phyloP scores from a whole-genome alignment of 2,888 invertebrate species.

The Tupiocoris notatus region DNA sequence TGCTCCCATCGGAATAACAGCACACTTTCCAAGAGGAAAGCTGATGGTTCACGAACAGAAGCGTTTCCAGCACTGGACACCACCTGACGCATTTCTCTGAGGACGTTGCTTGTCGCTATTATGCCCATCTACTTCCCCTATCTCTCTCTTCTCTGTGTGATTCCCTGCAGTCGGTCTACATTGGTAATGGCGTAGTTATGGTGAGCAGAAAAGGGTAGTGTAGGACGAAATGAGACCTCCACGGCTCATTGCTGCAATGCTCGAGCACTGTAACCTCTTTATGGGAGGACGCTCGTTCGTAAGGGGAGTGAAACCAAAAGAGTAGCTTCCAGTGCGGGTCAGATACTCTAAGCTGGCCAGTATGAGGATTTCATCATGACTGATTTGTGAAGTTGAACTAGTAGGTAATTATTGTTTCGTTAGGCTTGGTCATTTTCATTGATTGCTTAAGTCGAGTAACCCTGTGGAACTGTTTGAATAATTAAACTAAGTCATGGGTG shows the following conservation, averaged over 20 bases:
- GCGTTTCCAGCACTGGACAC: neutral
- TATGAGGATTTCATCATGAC: no score
- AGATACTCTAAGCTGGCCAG: no score
- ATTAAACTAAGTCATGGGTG: no score
- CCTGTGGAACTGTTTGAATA: no score
- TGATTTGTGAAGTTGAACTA: no score
- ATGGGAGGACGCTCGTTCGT: neutral
- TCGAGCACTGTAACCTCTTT: neutral
- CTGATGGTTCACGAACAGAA: neutral
- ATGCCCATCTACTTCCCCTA: neutral
- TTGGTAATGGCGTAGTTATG: neutral
- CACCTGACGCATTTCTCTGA: neutral
- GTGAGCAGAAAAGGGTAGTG: neutral
- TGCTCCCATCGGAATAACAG: neutral
- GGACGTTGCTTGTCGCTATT: neutral
- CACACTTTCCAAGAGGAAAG: neutral
- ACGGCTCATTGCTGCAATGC: neutral
- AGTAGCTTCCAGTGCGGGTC: no score
- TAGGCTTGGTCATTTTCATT: no score
- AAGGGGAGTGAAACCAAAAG: neutral
- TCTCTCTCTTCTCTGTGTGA: neutral
- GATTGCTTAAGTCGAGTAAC: no score
- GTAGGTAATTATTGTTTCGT: no score
- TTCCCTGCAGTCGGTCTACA: neutral
- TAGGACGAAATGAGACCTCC: neutral